These are phyloP conservation scores for Hydractinia symbiolongicarpus DNA, from an alignment of 30 jellyfish, hydroid and myxozoan genomes.

Conservation along the genomic window DNA sequence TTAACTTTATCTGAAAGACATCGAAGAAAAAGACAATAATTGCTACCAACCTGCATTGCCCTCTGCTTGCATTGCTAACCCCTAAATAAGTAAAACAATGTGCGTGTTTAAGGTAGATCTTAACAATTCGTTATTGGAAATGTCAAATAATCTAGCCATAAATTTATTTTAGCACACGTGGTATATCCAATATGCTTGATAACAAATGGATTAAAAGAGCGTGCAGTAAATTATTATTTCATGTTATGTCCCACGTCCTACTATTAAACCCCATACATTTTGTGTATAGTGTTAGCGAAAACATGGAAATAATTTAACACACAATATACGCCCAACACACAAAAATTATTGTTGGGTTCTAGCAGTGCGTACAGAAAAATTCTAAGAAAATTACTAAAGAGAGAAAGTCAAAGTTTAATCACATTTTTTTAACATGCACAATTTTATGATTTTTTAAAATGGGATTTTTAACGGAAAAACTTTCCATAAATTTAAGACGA, in stretches of 20 bases:
- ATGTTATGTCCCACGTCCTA: constrained; percentile 18
- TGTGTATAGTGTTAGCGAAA: constrained; percentile 26
- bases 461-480: too few relatives aligned
- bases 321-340: constrained; percentile 31
- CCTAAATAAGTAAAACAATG: not conserved
- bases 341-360: constrained; percentile 10
- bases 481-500: too few relatives aligned
- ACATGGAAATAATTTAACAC: constrained; percentile 12
- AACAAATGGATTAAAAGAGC: not conserved
- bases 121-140: not conserved
- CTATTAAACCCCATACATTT: constrained; percentile 32
- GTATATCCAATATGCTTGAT: not conserved
- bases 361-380: constrained; percentile 19
- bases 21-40: too few relatives aligned
- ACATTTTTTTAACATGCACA: too few relatives aligned
- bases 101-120: not conserved
- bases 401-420: too few relatives aligned
- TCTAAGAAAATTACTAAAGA: not conserved
- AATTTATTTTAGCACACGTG: not conserved
- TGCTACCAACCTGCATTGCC: not conserved
- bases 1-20: too few relatives aligned
- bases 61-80: not conserved
- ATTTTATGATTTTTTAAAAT: too few relatives aligned
- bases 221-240: not conserved
- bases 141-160: not conserved